Conservation (phyloP, 1,140 invertebrate genomes). For the Drosophila pachea region DNA sequence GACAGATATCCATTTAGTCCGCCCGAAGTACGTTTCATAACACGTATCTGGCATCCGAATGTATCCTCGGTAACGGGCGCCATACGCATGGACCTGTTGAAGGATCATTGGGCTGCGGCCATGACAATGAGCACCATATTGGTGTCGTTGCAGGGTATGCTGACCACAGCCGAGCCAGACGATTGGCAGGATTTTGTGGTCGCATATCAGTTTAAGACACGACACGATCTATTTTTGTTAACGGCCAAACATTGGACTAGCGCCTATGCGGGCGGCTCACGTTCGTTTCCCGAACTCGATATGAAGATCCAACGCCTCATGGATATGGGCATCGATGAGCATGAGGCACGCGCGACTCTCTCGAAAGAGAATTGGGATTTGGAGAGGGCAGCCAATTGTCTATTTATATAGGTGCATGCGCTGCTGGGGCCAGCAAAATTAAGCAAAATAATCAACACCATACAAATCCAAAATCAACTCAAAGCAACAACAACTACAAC, state of each 20-base stretch:
- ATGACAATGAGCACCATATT: conserved; percentile 98
- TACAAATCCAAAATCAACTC: conserved; percentile 4
- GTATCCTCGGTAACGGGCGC: conserved; percentile 99
- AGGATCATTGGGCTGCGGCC: conserved; percentile 99
- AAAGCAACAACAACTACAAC: conserved; percentile 1
- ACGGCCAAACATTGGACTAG: conserved; percentile 98
- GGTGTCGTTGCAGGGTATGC: conserved; percentile 93
- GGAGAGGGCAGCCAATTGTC: conserved; percentile 90
- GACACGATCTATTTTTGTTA: conserved; percentile 89
- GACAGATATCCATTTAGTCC: conserved; percentile 99
- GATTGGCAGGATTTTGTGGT: conserved; percentile 99
- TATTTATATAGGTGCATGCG: conserved; percentile 87
- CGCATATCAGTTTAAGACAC: conserved; percentile 96
- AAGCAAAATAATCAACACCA: conserved; percentile 10
- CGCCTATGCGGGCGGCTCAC: conserved; percentile 93
- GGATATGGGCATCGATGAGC: conserved; percentile 94
- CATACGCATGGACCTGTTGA: conserved; percentile 99
- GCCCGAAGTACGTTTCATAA: conserved; percentile 96
- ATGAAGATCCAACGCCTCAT: conserved; percentile 88
- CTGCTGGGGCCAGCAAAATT: conserved; percentile 14
- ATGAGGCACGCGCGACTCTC: conserved; percentile 89
- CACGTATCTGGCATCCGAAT: conserved; percentile 99
- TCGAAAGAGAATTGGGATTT: conserved; percentile 95
- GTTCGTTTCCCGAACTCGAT: conserved; percentile 87
- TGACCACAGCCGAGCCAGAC: conserved; percentile 96